Evolutionary conservation across 2,113 vertebrate genomes (phyloP), one percentile per base, ranked within the genome.

Genomic region (Rhea americana): DNA sequence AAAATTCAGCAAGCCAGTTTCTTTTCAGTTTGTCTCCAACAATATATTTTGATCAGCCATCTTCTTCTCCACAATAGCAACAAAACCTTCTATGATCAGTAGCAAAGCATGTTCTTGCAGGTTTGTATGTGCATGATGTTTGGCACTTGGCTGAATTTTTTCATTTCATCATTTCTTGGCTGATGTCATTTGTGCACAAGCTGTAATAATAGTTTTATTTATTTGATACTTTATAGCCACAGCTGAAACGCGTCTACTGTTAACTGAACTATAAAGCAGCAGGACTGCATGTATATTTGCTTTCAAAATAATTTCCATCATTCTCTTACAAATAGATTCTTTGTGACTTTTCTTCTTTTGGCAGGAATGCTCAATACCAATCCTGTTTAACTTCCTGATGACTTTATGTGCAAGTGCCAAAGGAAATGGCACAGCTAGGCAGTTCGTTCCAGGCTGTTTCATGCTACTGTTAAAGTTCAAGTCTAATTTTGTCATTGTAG

Each of bases 21-120:
- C 55, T 79, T 90, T 67, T 86, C 66, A 56, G 53, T 68, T 74
- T 80, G 15, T 75, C 77, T 95, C 32, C 77, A 68, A 1, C 21
- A 28, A 13, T 75, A 17, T 51, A 24, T 91, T 79, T 82, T 74
- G 47, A 80, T 84, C 86, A 90, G 55, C 85, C 2, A 0, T 56
- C 45, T 81, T 58, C 77, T 94, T 75, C 53, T 87, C 68, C 35
- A 3, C 45, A 21, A 78, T 66, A 62, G 85, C 67, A 91, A 41
- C 74, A 72, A 90, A 74, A 55, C n/a, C 50, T 67, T 72, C 68
- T 86, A 45, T 87, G 84, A 81, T 94, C 80, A 85, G 51, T 43
- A 43, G 74, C 66, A 76, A 71, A 61, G 68, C 87, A 14, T 84
- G 63, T 93, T 95, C 92, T 79, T 82, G 90, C 91, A 94, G 66